phyloP scores from a whole-genome alignment of 2,888 invertebrate genomes.

The Drosophila infuscata region DNA sequence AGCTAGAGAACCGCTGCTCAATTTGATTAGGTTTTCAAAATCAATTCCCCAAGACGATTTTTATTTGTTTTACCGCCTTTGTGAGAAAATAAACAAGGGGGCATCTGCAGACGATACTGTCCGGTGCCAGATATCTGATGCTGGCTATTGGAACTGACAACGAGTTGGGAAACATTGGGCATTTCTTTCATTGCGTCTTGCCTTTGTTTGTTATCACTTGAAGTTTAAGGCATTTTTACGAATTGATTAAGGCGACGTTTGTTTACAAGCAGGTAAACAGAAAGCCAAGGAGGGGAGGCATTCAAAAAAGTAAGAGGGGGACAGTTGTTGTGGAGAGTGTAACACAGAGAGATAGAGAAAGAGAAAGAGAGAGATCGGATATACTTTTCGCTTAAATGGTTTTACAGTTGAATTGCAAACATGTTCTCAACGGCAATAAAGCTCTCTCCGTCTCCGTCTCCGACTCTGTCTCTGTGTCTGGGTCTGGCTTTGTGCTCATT shows the following conservation, averaged over 20 bases:
- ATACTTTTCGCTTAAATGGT: constrained; percentile 66
- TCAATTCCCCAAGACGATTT: constrained; percentile 60
- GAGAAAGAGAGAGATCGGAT: constrained; percentile 3
- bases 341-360: not conserved
- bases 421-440: constrained; percentile 54
- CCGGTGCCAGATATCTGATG: constrained; percentile 31
- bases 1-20: constrained; percentile 39
- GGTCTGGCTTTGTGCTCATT: constrained; percentile 60
- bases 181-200: constrained; percentile 72
- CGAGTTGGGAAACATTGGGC: constrained; percentile 30
- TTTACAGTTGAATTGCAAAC: constrained; percentile 74
- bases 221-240: constrained; percentile 64
- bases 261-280: constrained; percentile 78
- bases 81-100: constrained; percentile 78
- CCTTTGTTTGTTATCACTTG: constrained; percentile 79
- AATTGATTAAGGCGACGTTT: constrained; percentile 78
- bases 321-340: not conserved
- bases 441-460: constrained; percentile 7
- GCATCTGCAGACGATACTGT: constrained; percentile 25
- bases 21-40: constrained; percentile 79
- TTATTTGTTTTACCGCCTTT: constrained; percentile 72
- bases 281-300: constrained; percentile 20
- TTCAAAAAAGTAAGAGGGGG: not conserved
- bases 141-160: constrained; percentile 43
- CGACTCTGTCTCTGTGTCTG: not conserved